Base-by-base conservation (phyloP, 2,888 invertebrate species). In the Acanthosepion esculentum region DNA sequence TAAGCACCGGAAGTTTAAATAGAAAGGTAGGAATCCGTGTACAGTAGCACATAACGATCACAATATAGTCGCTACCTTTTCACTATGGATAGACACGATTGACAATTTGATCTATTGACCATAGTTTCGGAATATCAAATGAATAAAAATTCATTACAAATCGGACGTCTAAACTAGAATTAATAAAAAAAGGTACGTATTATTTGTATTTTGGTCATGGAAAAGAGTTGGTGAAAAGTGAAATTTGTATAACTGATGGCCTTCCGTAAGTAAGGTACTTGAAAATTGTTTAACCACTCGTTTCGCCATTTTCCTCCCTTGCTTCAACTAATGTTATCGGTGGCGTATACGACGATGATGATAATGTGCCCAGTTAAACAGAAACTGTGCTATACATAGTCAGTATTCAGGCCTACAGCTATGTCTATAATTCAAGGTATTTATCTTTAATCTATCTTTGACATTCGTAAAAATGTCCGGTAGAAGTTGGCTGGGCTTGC, bases 401-500 rank as follows among this genome's bases (percentile, higher is more conserved):
- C 53, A 93, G 53, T 48, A 15, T 53, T 18, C 50, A 53, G 93
- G 93, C 50, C n/a, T 93, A 93, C 93, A 93, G 50, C 50, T 33
- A 93, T 93, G 93, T 93, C 93, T 93, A 48, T 93, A 18, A 48
- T 93, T 53, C 93, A 93, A 93, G 93, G 93, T 93, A 93, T 53
- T 93, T 93, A 93, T 93, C 29, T 93, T 93, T 53, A 41, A 93
- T 93, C 93, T 93, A 48, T 93, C 93, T 50, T 50, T 53, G 15
- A n/a, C n/a, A 48, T 26, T 26, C 18, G 50, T n/a, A n/a, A 53
- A 53, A 93, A 53, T 93, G n/a, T 93, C 93, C n/a, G 29, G 50
- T 6, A 93, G 93, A 53, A 93, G 50, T 93, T 93, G 41, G 41
- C 18, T 41, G 48, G 48, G 50, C n/a, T 93, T 93, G 23, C 78